Percentiles rank a stretch among this genome's conserved stretches.
phyloP scores from a whole-genome alignment of 2,797 vertebrate genomes.

The Poeciliopsis presidionis region DNA sequence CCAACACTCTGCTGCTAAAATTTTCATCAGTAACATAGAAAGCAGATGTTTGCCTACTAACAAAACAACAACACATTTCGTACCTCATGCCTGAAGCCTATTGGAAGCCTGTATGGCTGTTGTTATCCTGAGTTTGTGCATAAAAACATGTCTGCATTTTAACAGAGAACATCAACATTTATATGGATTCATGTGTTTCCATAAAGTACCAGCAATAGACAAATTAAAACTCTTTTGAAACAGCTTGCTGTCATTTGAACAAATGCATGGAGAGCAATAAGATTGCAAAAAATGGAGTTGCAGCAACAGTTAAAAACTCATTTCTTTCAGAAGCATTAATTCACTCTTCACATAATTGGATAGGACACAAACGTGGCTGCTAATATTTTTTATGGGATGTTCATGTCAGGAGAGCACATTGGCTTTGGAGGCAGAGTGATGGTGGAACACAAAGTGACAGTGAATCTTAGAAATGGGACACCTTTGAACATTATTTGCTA shows the following conservation, averaged over 20 bases:
- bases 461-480: constrained; percentile 90
- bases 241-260: neutral
- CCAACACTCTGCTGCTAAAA: neutral
- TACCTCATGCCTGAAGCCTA: neutral
- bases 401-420: constrained; percentile 87
- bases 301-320: constrained; percentile 89
- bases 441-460: constrained; percentile 87
- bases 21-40: neutral
- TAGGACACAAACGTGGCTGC: constrained; percentile 84
- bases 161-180: neutral
- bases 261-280: neutral
- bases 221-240: neutral
- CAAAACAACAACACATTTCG: neutral
- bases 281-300: neutral
- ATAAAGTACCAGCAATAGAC: neutral
- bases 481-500: constrained; percentile 84
- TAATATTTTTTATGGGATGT: constrained; percentile 89
- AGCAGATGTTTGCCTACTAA: neutral
- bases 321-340: constrained; percentile 93
- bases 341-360: constrained; percentile 91
- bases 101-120: neutral
- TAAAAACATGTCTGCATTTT: neutral
- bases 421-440: constrained; percentile 87
- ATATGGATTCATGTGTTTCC: neutral
- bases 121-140: neutral